Base-by-base conservation (phyloP, 2,888 invertebrate species). In the Apoderus coryli region DNA sequence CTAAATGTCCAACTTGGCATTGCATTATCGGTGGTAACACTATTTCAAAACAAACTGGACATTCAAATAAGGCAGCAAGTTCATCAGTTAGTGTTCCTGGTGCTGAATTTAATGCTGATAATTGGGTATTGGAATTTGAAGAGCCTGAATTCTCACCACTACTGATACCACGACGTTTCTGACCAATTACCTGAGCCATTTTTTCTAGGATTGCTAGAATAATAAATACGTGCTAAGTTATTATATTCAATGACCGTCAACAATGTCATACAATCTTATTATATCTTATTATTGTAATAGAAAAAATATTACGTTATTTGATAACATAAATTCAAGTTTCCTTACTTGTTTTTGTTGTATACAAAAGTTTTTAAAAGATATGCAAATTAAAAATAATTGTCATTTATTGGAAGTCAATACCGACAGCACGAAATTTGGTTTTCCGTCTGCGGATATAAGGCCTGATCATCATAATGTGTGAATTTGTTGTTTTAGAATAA, bases 1-100 rank as follows among this genome's bases (percentile, higher is more conserved):
- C 93, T 51, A 98, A 72, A 64, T 98, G 98, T 38, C 98, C 98
- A 59, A 90, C 92, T 59, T 92, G 92, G 60, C 98, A 98, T 61
- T 96, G 96, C 57, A 95, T 69, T 49, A 99, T 98, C 22, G 98
- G 98, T 41, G 98, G 98, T 54, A 98, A 67, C 41, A 96, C 96
- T 69, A 95, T 96, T 63, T 99, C 98, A 60, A 98, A 95, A 63
- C 98, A 98, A 42, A 99, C 98, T 19, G 90, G 90, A 59, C 90
- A 90, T 59, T 90, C 90, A 57, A 90, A 90, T 29, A 90, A 65
- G 39, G 86, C 85, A 40, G 89, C 86, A 51, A 90, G 64, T 60
- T 90, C 89, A 48, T 85, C 78, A 29, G 84, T 79, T 62, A 80
- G 73, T 51, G 71, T 71, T 42, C 69, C 67, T 14, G 72, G 66